Conservation (phyloP, 2,888 invertebrate species). For the Dione juno region DNA sequence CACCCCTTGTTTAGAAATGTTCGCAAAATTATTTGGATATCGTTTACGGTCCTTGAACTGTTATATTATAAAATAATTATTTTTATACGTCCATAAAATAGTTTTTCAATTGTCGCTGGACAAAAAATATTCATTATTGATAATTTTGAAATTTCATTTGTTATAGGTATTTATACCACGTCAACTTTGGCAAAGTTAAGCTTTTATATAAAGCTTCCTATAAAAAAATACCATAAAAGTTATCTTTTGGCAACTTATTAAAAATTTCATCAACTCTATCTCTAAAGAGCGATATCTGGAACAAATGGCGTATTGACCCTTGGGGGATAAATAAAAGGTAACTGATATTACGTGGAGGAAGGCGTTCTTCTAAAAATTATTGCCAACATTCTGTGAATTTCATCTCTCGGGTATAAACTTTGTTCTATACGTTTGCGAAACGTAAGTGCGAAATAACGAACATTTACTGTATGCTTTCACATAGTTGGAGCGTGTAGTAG, state of each 20-base stretch:
- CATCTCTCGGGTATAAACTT: conserved; percentile 31
- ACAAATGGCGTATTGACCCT: conserved; percentile 21
- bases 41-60: not conserved
- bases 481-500: not conserved
- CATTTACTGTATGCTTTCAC: conserved; percentile 18
- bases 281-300: conserved; percentile 22
- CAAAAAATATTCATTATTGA: too few species aligned
- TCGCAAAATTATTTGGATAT: conserved; percentile 14
- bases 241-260: conserved; percentile 15
- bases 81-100: too few species aligned
- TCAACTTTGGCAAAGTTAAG: not conserved
- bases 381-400: conserved; percentile 31
- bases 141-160: too few species aligned
- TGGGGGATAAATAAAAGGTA: conserved; percentile 37
- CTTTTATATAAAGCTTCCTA: not conserved
- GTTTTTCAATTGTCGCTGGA: too few species aligned
- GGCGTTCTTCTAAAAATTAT: conserved; percentile 34
- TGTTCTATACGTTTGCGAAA: conserved; percentile 28
- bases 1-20: conserved; percentile 34
- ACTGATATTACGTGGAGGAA: conserved; percentile 33
- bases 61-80: not conserved
- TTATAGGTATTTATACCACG: too few species aligned
- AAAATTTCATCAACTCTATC: conserved; percentile 16
- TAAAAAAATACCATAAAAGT: not conserved
- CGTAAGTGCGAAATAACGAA: conserved; percentile 30